Conservation (phyloP, 2,797 vertebrate species). For the Rhincodon typus region DNA sequence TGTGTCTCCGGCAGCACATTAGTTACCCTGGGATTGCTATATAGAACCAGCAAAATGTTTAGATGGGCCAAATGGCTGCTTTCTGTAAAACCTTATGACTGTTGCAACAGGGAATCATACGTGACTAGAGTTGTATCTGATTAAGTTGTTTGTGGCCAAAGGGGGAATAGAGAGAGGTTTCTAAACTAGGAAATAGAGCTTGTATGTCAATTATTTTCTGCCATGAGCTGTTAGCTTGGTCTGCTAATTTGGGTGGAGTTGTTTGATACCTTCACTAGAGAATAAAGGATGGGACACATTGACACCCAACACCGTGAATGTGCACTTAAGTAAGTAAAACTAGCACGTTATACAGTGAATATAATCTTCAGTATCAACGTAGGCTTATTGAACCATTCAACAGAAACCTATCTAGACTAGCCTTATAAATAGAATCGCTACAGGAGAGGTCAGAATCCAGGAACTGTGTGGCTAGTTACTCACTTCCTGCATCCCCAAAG, state of each 20-base stretch:
- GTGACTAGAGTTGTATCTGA: not conserved
- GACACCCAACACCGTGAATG: not conserved
- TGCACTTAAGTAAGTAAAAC: not conserved
- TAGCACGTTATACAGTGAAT: not conserved
- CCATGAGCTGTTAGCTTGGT: not conserved
- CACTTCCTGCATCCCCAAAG: too few species aligned
- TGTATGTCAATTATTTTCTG: not conserved
- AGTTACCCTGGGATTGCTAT: not conserved
- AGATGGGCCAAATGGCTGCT: not conserved
- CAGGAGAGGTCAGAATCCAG: too few species aligned
- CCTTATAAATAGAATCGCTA: not conserved
- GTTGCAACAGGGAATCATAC: not conserved
- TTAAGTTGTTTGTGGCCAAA: not conserved
- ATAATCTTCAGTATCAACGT: not conserved
- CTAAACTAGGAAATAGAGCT: not conserved
- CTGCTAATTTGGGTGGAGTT: not conserved
- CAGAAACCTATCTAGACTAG: too few species aligned
- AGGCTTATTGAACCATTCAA: not conserved
- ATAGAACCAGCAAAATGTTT: not conserved
- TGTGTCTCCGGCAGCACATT: too few species aligned
- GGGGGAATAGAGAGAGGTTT: not conserved
- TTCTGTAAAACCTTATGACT: not conserved
- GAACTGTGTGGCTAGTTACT: too few species aligned
- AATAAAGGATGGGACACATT: not conserved
- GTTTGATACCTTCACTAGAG: not conserved